Percentiles rank a stretch among this genome's conserved stretches.
Evolutionary conservation across 2,888 invertebrate genomes (phyloP).

Genomic region (Oscheius sp.): DNA sequence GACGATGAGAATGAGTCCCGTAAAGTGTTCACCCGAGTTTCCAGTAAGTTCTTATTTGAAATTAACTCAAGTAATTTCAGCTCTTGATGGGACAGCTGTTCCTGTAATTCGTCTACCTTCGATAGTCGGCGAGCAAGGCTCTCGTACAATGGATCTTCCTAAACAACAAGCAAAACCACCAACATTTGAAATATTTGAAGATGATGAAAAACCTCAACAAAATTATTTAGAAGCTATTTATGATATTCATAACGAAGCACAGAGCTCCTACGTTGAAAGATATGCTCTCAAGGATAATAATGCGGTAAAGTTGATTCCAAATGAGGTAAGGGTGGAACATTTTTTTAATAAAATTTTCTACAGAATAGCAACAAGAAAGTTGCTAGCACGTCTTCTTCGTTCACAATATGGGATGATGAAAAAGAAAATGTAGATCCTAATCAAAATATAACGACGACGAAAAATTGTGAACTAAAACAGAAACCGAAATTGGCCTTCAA

Average conservation of each 20-base stretch:
- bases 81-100: slow-evolving; percentile 38
- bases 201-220: slow-evolving; percentile 47
- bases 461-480: neutral
- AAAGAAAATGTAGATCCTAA: slow-evolving; percentile 35
- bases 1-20: slow-evolving; percentile 36
- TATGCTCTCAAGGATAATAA: slow-evolving; percentile 26
- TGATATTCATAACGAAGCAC: slow-evolving; percentile 48
- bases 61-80: slow-evolving; percentile 12
- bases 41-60: slow-evolving; percentile 23
- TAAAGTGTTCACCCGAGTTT: slow-evolving; percentile 47
- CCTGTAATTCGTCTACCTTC: slow-evolving; percentile 54
- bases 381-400: slow-evolving; percentile 9
- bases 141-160: neutral
- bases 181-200: slow-evolving; percentile 46
- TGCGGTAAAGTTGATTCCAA: slow-evolving; percentile 1
- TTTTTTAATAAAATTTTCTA: neutral
- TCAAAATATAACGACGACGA: neutral
- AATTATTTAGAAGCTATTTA: slow-evolving; percentile 53
- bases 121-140: slow-evolving; percentile 43
- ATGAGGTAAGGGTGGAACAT: neutral
- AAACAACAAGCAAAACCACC: neutral
- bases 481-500: slow-evolving; percentile 25
- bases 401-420: slow-evolving; percentile 30
- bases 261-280: slow-evolving; percentile 44
- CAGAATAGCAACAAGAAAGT: slow-evolving; percentile 15